Percentiles rank a stretch among this genome's conserved stretches.
Conservation (phyloP, 2,888 invertebrate genomes). For the Choristoneura rosaceana region DNA sequence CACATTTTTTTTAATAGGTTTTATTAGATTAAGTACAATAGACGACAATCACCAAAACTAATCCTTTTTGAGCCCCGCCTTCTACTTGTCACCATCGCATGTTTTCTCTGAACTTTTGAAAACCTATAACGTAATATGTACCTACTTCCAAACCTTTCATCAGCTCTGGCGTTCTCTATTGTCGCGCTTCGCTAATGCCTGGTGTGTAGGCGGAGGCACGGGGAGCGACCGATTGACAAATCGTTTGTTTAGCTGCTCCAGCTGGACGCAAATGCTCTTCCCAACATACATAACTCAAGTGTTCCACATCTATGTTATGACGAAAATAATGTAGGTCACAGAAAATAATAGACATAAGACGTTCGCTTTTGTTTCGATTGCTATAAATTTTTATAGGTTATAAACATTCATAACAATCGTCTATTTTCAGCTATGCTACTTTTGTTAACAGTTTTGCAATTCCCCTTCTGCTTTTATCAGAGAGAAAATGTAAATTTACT, state of each 20-base stretch:
- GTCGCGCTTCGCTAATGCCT: constrained; percentile 2
- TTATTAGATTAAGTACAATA: no score
- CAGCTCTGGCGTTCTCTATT: not conserved
- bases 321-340: constrained; percentile 20
- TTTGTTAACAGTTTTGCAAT: constrained; percentile 3
- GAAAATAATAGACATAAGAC: not conserved
- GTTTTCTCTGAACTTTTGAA: not conserved
- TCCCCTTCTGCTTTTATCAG: not conserved
- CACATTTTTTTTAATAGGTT: no score
- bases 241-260: constrained; percentile 16
- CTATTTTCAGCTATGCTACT: not conserved
- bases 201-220: constrained; percentile 10
- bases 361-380: constrained; percentile 1
- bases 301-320: constrained; percentile 14
- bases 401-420: no score
- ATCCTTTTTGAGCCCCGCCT: no score
- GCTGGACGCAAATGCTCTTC: constrained; percentile 26
- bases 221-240: constrained; percentile 31
- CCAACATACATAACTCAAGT: constrained; percentile 21
- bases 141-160: not conserved
- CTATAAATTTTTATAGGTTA: not conserved
- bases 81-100: not conserved
- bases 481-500: not conserved
- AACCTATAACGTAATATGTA: not conserved
- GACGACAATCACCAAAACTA: no score